Conservation (phyloP, 2,888 invertebrate species). For the Choreutis nemorana region DNA sequence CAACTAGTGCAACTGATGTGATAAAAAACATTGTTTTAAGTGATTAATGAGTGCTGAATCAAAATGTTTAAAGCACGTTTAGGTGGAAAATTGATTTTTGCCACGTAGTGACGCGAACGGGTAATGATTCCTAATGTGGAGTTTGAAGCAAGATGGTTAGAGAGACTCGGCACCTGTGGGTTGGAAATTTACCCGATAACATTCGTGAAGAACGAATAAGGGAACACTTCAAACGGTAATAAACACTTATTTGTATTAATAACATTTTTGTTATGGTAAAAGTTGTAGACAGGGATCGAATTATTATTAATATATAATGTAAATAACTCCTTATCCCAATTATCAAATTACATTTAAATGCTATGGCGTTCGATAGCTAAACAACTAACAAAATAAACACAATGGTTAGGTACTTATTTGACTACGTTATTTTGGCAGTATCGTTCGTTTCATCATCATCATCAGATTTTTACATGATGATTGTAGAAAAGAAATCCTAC, state of each 20-base stretch:
- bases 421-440: too few species aligned
- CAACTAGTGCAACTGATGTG: slow-evolving; percentile 47
- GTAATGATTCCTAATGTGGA: slow-evolving; percentile 88
- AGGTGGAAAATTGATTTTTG: slow-evolving; percentile 66
- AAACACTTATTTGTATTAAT: slow-evolving; percentile 1
- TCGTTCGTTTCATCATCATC: too few species aligned
- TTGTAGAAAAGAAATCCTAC: too few species aligned
- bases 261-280: too few species aligned
- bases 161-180: slow-evolving; percentile 99
- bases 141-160: slow-evolving; percentile 99
- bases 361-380: too few species aligned
- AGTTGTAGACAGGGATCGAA: too few species aligned
- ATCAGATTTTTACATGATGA: too few species aligned
- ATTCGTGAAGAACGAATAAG: slow-evolving; percentile 96
- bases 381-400: too few species aligned
- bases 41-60: slow-evolving; percentile 47
- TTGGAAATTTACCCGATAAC: slow-evolving; percentile 99
- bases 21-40: slow-evolving; percentile 43
- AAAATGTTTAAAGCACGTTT: slow-evolving; percentile 62
- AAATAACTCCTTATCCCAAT: too few species aligned
- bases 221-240: slow-evolving; percentile 97
- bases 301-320: too few species aligned
- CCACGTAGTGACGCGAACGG: slow-evolving; percentile 70
- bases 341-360: too few species aligned
- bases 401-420: too few species aligned